Base-by-base conservation (phyloP, 2,797 vertebrate species). In the Spinibarbus caldwelli region DNA sequence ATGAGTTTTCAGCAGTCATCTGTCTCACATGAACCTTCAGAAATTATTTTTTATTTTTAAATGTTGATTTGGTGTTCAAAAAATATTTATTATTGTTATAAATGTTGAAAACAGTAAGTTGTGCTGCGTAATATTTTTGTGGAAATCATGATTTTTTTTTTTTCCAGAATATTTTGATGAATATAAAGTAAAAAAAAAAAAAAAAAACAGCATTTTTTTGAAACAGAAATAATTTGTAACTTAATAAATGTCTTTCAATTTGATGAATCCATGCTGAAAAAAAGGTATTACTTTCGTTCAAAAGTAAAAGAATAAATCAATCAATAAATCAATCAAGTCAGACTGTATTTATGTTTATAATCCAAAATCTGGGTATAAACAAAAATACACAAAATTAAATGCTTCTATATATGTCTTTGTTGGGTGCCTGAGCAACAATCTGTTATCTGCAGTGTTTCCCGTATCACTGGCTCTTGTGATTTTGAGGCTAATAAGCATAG, bases 401-500 rank as follows among this genome's bases (percentile, higher is more conserved):
- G 15, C 8, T 57, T 34, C 14, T 17, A 38, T 38, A 21, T 14
- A 34, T 41, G 23, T 78, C 5, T 57, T 38, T 36, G 49, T 38
- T 76, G 36, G 14, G n/a, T 26, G 6, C 19, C 21, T 41, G 54
- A n/a, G n/a, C n/a, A 78, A 62, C 8, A 0, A 41, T 49, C 41
- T 49, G 15, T 26, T 66, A 66, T 76, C 54, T 76, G 17, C 59
- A 23, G 57, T 52, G 15, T 68, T 52, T 54, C 34, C n/a, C 2
- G 11, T 54, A 43, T 38, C 59, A 14, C 62, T 64, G 26, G 41
- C 38, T 70, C 12, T 68, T 7, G 1, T 70, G 66, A 21, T 68
- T 81, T 81, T 81, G 23, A 70, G 17, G 14, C 62, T 84, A 84
- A 84, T 77, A 43, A 68, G n/a, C n/a, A 26, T 52, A 67, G 17